Evolutionary conservation across 2,113 vertebrate genomes (phyloP).

Genomic region (Lamprotornis superbus): DNA sequence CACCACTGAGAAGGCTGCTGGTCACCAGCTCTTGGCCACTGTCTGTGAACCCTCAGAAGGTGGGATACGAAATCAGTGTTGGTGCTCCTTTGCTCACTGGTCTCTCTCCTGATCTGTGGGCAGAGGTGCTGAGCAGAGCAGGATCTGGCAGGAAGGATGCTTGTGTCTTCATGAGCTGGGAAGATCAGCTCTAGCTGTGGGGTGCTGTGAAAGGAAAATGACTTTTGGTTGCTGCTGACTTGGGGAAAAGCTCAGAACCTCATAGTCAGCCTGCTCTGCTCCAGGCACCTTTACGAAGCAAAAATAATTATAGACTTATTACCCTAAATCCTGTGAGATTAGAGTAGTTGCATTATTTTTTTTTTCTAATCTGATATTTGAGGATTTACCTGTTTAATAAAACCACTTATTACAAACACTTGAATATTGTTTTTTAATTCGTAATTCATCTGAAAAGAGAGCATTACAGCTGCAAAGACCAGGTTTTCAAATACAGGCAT

Average conservation of each 20-base stretch:
- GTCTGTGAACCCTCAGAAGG: not conserved
- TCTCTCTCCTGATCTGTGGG: not conserved
- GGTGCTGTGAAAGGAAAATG: not conserved
- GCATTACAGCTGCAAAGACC: not conserved
- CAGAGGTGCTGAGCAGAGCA: not conserved
- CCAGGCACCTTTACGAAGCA: not conserved
- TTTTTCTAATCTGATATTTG: not conserved
- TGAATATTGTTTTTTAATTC: not conserved
- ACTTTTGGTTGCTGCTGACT: not conserved
- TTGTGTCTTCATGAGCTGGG: not conserved
- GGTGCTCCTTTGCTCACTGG: not conserved
- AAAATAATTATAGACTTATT: slow-evolving; percentile 31
- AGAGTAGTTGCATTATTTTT: not conserved
- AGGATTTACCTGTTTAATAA: slow-evolving; percentile 40
- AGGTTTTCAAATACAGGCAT: not conserved
- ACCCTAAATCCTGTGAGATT: slow-evolving; percentile 20
- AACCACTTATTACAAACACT: not conserved
- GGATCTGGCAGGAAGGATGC: not conserved
- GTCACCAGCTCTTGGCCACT: not conserved
- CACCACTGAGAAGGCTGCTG: not conserved
- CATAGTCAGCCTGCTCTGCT: not conserved
- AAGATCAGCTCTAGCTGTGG: not conserved
- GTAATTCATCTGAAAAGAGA: not conserved
- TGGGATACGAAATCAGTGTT: not conserved
- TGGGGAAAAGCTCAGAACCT: not conserved